These are phyloP conservation scores for Temnothorax ravouxi DNA, from an alignment of 2,888 invertebrate species.

Conservation along the genomic window DNA sequence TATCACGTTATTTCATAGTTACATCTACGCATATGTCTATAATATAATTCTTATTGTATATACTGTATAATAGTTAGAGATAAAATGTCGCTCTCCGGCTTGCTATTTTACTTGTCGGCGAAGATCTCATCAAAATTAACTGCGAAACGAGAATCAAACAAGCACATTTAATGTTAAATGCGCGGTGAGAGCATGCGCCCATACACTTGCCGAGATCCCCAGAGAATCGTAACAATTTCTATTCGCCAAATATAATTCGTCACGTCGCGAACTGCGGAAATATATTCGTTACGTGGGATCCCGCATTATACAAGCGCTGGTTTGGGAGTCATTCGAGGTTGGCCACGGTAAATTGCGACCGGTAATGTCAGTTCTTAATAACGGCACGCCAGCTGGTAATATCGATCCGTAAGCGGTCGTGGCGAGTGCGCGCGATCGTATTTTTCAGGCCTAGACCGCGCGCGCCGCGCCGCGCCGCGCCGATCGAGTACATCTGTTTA, in stretches of 20 bases:
- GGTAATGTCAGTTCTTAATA: conserved; percentile 55
- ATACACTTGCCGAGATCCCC: neutral
- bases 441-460: conserved; percentile 38
- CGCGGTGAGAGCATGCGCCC: neutral
- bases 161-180: conserved; percentile 16
- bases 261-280: conserved; percentile 46
- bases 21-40: neutral
- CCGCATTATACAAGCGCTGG: conserved; percentile 48
- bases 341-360: conserved; percentile 54
- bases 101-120: neutral
- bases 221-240: conserved; percentile 50
- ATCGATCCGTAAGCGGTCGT: conserved; percentile 15
- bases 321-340: conserved; percentile 53
- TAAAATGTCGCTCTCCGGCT: neutral
- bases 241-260: conserved; percentile 52
- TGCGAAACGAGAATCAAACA: conserved; percentile 39
- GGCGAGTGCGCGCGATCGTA: conserved; percentile 38
- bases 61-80: neutral
- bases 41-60: conserved; percentile 5
- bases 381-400: conserved; percentile 41
- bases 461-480: neutral
- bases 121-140: conserved; percentile 13
- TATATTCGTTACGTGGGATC: conserved; percentile 38
- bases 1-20: neutral
- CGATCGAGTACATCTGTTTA: conserved; percentile 49